Evolutionary conservation across 2,888 invertebrate genomes (phyloP), one percentile per base, ranked within the genome.

Genomic region (Idaea dimidiata): DNA sequence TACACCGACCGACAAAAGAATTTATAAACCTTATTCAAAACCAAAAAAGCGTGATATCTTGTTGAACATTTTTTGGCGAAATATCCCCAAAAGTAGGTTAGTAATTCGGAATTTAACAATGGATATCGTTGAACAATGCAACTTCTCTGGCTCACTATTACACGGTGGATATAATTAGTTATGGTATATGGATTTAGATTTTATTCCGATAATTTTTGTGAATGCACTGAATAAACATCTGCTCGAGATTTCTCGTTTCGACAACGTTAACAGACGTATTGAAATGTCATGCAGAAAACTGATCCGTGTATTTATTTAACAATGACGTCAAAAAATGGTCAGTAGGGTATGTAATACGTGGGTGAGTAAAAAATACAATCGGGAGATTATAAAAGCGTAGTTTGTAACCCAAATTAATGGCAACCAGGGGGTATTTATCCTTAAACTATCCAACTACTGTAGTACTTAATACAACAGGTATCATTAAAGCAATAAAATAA

Each of bases 141-240:
- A 66, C 77, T 72, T 75, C 73, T 77, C 82, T 80, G 83, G 81
- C 86, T 81, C 80, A 76, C 81, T 84, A 88, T 91, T 91, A 90
- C 87, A 88, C 71, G 90, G 87, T 90, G 90, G 91, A 91, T 92
- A 88, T 92, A 91, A 92, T 92, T 92, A 92, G 91, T 83, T 89
- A 91, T 92, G 92, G 91, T 91, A 88, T 84, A 89, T 85, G 91
- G 91, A 91, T 91, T 91, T 91, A 91, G 92, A 91, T 91, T 87
- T 90, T 83, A 86, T 88, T 86, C 86, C 83, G 91, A 91, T 91
- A 91, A 91, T 89, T 87, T 87, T 86, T 80, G 78, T 90, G 88
- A 91, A 91, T 90, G 81, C 83, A 63, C 75, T 77, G 83, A 87
- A 85, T 79, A 90, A 86, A 90, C 91, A 91, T 86, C 91, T 91